Conservation (phyloP, 2,113 vertebrate species). For the Antechinus flavipes region DNA sequence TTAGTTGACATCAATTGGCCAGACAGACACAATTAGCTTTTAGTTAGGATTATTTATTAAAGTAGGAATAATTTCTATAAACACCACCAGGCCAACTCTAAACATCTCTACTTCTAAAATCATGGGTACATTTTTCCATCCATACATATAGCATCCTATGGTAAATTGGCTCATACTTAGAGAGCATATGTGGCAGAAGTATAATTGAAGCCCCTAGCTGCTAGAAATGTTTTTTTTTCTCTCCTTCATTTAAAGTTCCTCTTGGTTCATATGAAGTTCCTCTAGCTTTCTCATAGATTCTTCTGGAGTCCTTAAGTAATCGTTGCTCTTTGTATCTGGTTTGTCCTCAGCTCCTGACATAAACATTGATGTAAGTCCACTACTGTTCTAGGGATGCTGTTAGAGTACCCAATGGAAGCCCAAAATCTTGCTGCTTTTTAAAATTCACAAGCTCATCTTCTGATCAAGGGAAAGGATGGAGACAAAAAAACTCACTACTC, state of each 20-base stretch:
- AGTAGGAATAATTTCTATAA: background rate
- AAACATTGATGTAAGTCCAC: background rate
- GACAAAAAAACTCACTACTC: background rate
- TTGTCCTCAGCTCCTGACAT: background rate
- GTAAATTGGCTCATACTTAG: background rate
- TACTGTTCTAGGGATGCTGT: background rate
- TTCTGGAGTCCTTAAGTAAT: background rate
- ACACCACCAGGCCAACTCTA: background rate
- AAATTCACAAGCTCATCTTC: background rate
- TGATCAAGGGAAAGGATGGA: background rate
- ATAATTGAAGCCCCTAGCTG: background rate
- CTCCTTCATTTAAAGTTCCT: background rate
- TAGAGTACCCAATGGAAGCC: background rate
- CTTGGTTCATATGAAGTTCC: background rate
- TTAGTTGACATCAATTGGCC: background rate
- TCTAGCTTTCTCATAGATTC: background rate
- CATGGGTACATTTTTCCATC: background rate
- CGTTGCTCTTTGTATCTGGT: background rate
- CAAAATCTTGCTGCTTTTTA: background rate
- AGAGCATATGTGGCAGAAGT: background rate
- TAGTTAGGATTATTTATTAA: background rate
- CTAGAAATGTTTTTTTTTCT: background rate
- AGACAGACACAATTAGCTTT: background rate
- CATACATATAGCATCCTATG: background rate
- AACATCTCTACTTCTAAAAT: background rate